Evolutionary conservation across 2,113 vertebrate genomes (phyloP).

Genomic region (Lepidothrix coronata): DNA sequence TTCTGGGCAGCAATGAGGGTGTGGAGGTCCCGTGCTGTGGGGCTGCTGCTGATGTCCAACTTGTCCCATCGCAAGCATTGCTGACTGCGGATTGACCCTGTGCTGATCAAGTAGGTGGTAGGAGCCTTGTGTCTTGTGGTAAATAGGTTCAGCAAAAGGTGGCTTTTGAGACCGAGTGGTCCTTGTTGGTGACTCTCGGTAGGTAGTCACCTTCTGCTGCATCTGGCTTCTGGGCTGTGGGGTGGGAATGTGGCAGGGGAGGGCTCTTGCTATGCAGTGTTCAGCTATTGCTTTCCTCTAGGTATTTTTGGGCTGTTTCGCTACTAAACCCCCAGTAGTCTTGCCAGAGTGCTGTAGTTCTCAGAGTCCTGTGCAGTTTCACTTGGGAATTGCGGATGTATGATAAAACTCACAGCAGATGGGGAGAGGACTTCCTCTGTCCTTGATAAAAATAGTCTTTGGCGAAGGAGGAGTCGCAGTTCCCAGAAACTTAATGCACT

Average conservation of each 20-base stretch:
- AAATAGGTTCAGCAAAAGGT: neutral
- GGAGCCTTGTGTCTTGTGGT: neutral
- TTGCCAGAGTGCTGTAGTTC: neutral
- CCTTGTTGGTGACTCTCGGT: fast-evolving
- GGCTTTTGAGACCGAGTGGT: fast-evolving
- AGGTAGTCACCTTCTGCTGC: neutral
- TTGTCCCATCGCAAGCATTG: fast-evolving
- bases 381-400: neutral
- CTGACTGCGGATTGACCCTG: neutral
- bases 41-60: fast-evolving
- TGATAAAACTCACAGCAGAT: neutral
- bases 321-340: neutral
- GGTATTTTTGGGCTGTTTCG: neutral
- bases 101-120: neutral
- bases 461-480: neutral
- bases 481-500: neutral
- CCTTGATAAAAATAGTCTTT: slow-evolving; percentile 33
- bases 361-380: neutral
- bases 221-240: fast-evolving
- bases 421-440: neutral
- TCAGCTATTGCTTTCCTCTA: neutral
- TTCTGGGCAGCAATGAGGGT: fast-evolving
- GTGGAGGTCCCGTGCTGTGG: neutral
- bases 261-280: fast-evolving
- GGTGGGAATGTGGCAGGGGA: neutral